These are phyloP conservation scores for Brachionus calyciflorus DNA, from an alignment of 1,140 invertebrate species.

Conservation along the genomic window DNA sequence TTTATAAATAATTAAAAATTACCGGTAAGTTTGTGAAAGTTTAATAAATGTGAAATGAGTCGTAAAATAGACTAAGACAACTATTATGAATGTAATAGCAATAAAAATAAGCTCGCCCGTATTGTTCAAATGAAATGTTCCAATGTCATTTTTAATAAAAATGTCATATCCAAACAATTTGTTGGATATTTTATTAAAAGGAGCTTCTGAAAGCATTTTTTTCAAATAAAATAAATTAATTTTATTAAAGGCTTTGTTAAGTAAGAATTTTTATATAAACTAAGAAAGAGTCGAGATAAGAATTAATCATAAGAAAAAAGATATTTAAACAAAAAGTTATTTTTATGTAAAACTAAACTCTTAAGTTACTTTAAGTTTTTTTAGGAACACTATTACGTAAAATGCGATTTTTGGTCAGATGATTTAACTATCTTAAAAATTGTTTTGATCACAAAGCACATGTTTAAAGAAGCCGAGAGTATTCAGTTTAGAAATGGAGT, in stretches of 20 bases:
- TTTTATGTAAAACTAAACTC: neutral
- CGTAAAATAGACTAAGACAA: neutral
- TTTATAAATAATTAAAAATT: neutral
- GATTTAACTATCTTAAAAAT: slow-evolving; percentile 5
- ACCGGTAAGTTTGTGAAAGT: slow-evolving; percentile 4
- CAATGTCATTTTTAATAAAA: slow-evolving; percentile 27
- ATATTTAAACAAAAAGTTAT: too few relatives aligned
- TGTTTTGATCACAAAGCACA: slow-evolving; percentile 6
- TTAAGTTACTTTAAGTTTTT: too few relatives aligned
- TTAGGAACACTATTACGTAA: too few relatives aligned
- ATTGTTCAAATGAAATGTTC: neutral
- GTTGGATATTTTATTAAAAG: neutral
- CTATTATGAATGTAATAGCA: neutral
- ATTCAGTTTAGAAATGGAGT: neutral
- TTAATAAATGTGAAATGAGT: neutral
- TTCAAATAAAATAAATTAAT: too few relatives aligned
- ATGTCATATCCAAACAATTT: neutral
- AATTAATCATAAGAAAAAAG: too few relatives aligned
- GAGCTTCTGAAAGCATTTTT: slow-evolving; percentile 23
- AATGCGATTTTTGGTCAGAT: neutral
- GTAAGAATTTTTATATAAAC: too few relatives aligned
- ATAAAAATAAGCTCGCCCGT: neutral
- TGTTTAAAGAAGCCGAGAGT: neutral
- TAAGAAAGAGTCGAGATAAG: too few relatives aligned
- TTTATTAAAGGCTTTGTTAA: too few relatives aligned